A percentile compares a stretch with the other conserved stretches of the same genome.
Conservation (phyloP, 2,888 invertebrate species). For the Drosophila prolongata region DNA sequence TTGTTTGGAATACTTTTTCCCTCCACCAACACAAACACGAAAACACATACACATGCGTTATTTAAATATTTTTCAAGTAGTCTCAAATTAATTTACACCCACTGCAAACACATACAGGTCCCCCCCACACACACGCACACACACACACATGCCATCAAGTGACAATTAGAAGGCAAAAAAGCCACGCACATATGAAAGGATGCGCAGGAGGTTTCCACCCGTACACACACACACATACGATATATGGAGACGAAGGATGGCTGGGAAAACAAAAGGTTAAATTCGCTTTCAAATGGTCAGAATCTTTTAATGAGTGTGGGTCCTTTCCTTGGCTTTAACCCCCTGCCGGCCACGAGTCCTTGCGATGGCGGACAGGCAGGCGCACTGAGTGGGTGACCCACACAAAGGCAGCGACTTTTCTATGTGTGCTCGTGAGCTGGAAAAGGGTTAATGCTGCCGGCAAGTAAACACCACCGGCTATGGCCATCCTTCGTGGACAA, state of each 20-base stretch:
- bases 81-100: conserved; percentile 76
- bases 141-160: conserved; percentile 49
- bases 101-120: conserved; percentile 47
- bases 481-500: conserved; percentile 59
- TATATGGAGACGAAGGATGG: conserved; percentile 16
- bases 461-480: conserved; percentile 82
- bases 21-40: neutral
- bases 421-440: conserved; percentile 20
- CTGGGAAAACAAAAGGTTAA: conserved; percentile 81
- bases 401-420: conserved; percentile 37
- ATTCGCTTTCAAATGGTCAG: conserved; percentile 83
- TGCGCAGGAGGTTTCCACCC: conserved; percentile 10
- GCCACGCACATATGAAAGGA: conserved; percentile 37
- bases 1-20: conserved; percentile 76
- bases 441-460: conserved; percentile 82
- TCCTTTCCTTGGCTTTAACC: conserved; percentile 50
- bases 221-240: conserved; percentile 2
- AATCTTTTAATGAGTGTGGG: conserved; percentile 79
- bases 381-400: conserved; percentile 71
- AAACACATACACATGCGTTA: conserved; percentile 28
- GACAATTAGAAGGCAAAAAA: conserved; percentile 76
- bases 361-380: conserved; percentile 74
- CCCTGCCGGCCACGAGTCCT: neutral
- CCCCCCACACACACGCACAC: conserved; percentile 39
- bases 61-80: conserved; percentile 71